Base-by-base conservation (phyloP, 1,140 invertebrate species). In the Cydia amplana region DNA sequence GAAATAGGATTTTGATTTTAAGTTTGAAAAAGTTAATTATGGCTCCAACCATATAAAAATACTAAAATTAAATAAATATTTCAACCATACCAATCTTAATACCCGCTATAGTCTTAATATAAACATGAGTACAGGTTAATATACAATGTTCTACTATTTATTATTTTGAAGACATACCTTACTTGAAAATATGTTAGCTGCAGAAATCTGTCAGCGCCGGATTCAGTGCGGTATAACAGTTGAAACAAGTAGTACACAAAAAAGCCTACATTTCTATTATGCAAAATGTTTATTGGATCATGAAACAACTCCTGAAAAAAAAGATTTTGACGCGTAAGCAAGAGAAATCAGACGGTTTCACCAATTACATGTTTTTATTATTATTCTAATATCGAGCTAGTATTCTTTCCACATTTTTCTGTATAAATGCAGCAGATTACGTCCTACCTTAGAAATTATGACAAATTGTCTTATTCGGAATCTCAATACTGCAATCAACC, bases 321-420 rank as follows among this genome's bases (percentile, higher is more conserved):
- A 78, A 80, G 79, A 77, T 73, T 70, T 70, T 82, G 84, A 82
- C 84, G 86, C 79, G 85, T 86, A 85, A 82, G 83, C 83, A 86
- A 85, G 83, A 86, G 86, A 87, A 87, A 87, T 86, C 85, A 78
- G 78, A 70, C 40, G 65, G 36, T 73, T 64, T 73, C 70, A 76
- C 28, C 43, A 63, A 32, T 70, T 70, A 70, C 65, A 70, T 70
- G 65, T 70, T 36, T 70, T n/a, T 40, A 60, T 60, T 60, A 60
- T 60, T 60, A 18, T 23, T 60, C 18, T 23, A 23, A 23, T 23
- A 23, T n/a, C 20, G 9, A 60, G 55, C 9, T 3, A 23, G 9
- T 60, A 23, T 60, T 23, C 16, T 23, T 60, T 23, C 55, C 3
- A 18, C 46, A 46, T 23, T 60, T 23, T 12, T 23, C 2, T 5